Evolutionary conservation across 1,140 invertebrate species (phyloP), one percentile per base, ranked within the genome.

Genomic region (Hycleus phaleratus): DNA sequence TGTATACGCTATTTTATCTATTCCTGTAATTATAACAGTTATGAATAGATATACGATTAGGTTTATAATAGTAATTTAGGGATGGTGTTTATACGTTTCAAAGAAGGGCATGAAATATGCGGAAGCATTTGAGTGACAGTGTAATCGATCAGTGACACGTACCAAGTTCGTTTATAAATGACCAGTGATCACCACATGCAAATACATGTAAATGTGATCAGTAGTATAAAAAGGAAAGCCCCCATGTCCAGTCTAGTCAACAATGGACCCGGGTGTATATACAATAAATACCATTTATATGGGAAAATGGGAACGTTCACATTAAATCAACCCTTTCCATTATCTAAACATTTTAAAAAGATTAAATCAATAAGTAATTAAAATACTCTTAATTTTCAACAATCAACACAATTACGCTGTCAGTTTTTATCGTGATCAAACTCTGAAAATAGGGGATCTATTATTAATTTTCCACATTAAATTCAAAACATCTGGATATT

Each of bases 131-230:
- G 69, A 68, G 54, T 68, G 69, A 70, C 69, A 66, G 69, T 46
- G 63, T 70, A 70, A 70, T 70, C 69, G 61, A 65, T 70, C 64
- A 69, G 63, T 68, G 69, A 68, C 69, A 69, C 59, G 58, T 59
- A 62, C 64, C 58, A 61, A 60, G 62, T 64, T 64, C 60, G 62
- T 65, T 70, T 68, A 70, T 70, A 69, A 70, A 70, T 69, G 67
- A 64, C 64, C 66, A 64, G 44, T 64, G 67, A 67, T 69, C 62
- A 63, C 59, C 64, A 63, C 58, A 70, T 70, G 69, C 69, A 70
- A 70, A 70, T 70, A 66, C 55, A 69, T 70, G 67, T 69, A 69
- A 70, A 70, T 70, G 62, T 58, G 63, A 46, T 57, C 54, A 47
- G 39, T 38, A 44, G 45, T 47, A 46, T 53, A 53, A 53, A 53